Evolutionary conservation across 2,888 invertebrate genomes (phyloP), one percentile per base, ranked within the genome.

Genomic region (Epistrophella euchroma): DNA sequence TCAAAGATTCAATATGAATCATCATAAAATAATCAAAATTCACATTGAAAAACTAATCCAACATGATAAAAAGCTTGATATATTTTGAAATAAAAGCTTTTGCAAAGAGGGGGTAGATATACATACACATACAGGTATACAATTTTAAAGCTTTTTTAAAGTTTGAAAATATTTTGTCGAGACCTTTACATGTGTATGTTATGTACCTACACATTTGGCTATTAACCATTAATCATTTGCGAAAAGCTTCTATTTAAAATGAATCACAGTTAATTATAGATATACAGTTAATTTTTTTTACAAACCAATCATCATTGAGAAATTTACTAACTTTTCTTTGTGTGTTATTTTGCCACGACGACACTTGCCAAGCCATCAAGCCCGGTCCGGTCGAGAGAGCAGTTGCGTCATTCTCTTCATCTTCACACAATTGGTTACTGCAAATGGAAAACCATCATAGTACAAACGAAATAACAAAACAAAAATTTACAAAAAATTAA

Each of bases 391-490:
- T 86, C 82, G 82, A 86, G 77, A 86, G 76, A 82, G 71, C 86
- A 86, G 82, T 78, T 77, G 82, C 64, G 22, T 86, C 86, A 82
- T 78, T 86, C 86, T 82, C 74, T 82, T 86, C 86, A 82, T 86
- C 86, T 82, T 86, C 82, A 82, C 82, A 82, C 86, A 86, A 86
- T 82, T 82, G 86, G 82, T 86, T 82, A 92, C 92, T 92, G 92
- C 88, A 92, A 92, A 92, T 92, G 92, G 92, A 92, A 92, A 92
- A 92, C 91, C 90, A 90, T 90, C 92, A 90, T 91, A 91, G 91
- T 92, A 81, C 86, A 80, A 85, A 78, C 55, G 78, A 90, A 91
- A 90, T 86, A 52, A 82, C 55, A 81, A 64, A 32, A 55, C 19
- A 40, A 74, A 74, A 37, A 32, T 50, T 45, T 73, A 64, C 50